Percentiles rank a stretch among this genome's conserved stretches.
phyloP scores from a whole-genome alignment of 2,113 vertebrate genomes.

The Cathartes aura region DNA sequence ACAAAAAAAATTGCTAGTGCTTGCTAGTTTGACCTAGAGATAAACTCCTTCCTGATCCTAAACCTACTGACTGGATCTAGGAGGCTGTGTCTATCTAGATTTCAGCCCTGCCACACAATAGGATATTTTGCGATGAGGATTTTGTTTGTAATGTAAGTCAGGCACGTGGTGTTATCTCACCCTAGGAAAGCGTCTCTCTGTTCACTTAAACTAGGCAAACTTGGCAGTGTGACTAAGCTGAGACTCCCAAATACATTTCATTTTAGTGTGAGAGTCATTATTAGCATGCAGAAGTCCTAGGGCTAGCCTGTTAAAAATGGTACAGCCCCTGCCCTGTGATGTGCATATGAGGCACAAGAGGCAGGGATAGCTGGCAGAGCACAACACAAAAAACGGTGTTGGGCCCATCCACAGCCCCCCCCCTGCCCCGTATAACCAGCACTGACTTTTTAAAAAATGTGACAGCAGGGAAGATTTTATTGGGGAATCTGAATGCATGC shows the following conservation, averaged over 20 bases:
- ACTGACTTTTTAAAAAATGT: neutral
- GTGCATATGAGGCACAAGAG: neutral
- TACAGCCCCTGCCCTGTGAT: neutral
- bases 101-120: neutral
- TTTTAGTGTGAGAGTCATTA: neutral
- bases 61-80: neutral
- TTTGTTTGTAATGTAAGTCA: neutral
- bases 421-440: neutral
- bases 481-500: neutral
- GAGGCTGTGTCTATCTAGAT: neutral
- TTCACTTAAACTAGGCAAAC: neutral
- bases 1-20: neutral
- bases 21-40: neutral
- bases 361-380: neutral
- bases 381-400: no score
- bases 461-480: neutral
- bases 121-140: neutral
- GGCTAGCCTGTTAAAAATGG: neutral
- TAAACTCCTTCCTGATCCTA: neutral
- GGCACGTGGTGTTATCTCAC: neutral
- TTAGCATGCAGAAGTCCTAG: neutral
- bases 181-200: neutral
- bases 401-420: rapidly evolving
- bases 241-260: neutral
- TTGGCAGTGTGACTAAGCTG: neutral